Conservation (phyloP, 2,113 vertebrate genomes). For the Anarhynchus alexandrinus region DNA sequence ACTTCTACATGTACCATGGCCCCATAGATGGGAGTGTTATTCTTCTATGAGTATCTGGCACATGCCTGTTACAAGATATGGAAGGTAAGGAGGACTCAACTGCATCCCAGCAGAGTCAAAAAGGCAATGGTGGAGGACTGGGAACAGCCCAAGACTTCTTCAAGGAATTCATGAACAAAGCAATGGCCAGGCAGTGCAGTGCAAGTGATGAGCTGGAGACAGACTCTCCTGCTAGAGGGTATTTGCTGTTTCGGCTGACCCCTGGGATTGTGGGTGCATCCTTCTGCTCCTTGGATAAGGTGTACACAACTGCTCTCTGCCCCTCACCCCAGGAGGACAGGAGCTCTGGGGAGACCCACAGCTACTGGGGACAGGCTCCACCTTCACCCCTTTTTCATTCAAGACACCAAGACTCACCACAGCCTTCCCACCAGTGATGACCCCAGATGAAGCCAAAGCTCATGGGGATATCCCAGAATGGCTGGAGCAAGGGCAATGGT, state of each 20-base stretch:
- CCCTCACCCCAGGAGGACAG: not conserved
- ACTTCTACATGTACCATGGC: not conserved
- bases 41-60: not conserved
- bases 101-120: not conserved
- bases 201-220: not conserved
- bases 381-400: not conserved
- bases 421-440: not conserved
- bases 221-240: not conserved
- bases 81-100: not conserved
- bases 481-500: not conserved
- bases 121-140: not conserved
- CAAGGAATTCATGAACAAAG: not conserved
- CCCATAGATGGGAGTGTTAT: not conserved
- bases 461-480: not conserved
- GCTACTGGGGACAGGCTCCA: not conserved
- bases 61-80: not conserved
- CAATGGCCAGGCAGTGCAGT: not conserved
- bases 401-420: not conserved
- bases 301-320: not conserved
- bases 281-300: accelerated
- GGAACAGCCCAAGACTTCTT: not conserved
- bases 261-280: not conserved
- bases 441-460: not conserved
- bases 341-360: not conserved
- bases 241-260: not conserved